These are phyloP conservation scores for Thereva nobilitata DNA, from an alignment of 2,888 invertebrate species.

Conservation along the genomic window DNA sequence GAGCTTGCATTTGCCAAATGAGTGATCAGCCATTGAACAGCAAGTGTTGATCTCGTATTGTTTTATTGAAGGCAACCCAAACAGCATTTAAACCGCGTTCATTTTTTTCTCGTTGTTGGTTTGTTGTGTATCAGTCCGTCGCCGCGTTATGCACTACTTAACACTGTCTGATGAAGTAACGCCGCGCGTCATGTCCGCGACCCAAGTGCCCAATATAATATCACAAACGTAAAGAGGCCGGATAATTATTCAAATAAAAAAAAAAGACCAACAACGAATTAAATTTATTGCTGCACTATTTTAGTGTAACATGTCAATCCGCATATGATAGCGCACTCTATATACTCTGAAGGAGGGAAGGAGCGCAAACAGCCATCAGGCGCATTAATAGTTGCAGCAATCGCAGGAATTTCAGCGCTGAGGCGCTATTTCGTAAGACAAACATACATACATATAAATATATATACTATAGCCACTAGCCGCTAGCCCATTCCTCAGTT, in stretches of 20 bases:
- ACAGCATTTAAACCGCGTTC: not conserved
- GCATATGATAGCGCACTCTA: slow-evolving; percentile 1
- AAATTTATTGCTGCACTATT: slow-evolving; percentile 33
- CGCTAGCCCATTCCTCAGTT: not conserved
- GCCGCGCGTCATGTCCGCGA: slow-evolving; percentile 19
- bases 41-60: not conserved
- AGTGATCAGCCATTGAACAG: no score
- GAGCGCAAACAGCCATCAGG: slow-evolving; percentile 5
- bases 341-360: not conserved
- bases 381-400: slow-evolving; percentile 1
- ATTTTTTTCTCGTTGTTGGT: no score
- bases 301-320: slow-evolving; percentile 28
- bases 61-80: slow-evolving; percentile 8
- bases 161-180: slow-evolving; percentile 24
- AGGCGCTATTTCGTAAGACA: no score
- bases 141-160: slow-evolving; percentile 28
- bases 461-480: no score
- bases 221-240: slow-evolving; percentile 1
- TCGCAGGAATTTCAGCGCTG: slow-evolving; percentile 13
- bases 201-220: slow-evolving; percentile 23
- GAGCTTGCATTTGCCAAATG: no score
- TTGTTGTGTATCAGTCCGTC: slow-evolving; percentile 20
- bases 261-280: slow-evolving; percentile 4
- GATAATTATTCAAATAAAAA: slow-evolving; percentile 31
- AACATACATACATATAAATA: no score